These are phyloP conservation scores for Lissonota sp. DNA, from an alignment of 2,888 invertebrate genomes.

Conservation along the genomic window DNA sequence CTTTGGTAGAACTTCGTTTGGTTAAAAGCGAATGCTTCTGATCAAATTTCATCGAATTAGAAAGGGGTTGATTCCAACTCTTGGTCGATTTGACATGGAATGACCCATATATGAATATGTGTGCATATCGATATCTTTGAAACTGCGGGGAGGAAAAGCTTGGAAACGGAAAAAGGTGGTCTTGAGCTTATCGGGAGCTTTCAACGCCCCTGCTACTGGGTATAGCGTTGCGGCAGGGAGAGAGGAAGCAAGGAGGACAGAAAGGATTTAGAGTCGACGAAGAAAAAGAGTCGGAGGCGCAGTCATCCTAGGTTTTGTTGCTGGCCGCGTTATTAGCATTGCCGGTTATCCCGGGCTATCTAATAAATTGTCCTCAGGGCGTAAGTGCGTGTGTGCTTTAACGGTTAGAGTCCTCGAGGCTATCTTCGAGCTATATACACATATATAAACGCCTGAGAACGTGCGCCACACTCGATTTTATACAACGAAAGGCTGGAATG, in stretches of 20 bases:
- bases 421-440: conserved; percentile 33
- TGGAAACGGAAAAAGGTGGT: conserved; percentile 61
- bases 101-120: not conserved
- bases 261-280: conserved; percentile 57
- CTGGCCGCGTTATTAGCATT: conserved; percentile 78
- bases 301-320: conserved; percentile 24
- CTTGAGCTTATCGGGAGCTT: conserved; percentile 58
- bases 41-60: no score
- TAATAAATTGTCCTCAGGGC: conserved; percentile 81
- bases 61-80: no score
- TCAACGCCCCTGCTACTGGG: conserved; percentile 32
- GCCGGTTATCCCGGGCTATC: conserved; percentile 80
- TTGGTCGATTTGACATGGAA: no score
- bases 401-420: conserved; percentile 76
- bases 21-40: no score
- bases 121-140: conserved; percentile 49
- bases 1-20: no score
- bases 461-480: conserved; percentile 61
- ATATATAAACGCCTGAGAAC: not conserved
- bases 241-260: conserved; percentile 51
- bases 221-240: not conserved
- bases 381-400: conserved; percentile 78
- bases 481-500: conserved; percentile 58
- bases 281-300: conserved; percentile 26
- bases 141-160: conserved; percentile 44